Conservation (phyloP, 1,140 invertebrate species). For the Coenobita brevimanus region DNA sequence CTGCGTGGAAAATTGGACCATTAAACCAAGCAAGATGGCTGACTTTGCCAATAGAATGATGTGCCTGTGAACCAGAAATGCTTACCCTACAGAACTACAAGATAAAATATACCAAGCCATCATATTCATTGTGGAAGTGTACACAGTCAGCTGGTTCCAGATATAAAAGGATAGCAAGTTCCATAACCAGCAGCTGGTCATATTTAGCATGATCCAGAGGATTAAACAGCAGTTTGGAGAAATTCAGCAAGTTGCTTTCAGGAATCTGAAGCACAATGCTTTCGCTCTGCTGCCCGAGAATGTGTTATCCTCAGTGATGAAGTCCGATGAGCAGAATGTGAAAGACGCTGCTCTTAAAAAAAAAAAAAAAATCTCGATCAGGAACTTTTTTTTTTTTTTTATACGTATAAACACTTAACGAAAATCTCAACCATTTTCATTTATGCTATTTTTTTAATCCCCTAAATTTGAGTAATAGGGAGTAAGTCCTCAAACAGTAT, state of each 20-base stretch:
- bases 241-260: background rate
- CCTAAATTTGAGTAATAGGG: too few species aligned
- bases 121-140: slow-evolving; percentile 1
- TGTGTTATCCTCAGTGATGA: background rate
- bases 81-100: background rate
- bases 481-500: too few species aligned
- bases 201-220: background rate
- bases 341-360: background rate
- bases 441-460: too few species aligned
- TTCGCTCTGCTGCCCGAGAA: background rate
- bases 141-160: too few species aligned
- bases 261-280: too few species aligned
- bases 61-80: background rate
- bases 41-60: too few species aligned
- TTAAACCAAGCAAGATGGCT: background rate
- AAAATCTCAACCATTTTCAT: too few species aligned
- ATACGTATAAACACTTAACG: too few species aligned
- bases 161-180: background rate
- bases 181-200: background rate
- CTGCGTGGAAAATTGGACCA: background rate
- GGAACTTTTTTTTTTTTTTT: too few species aligned
- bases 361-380: background rate
- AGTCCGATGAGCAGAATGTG: background rate
- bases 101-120: background rate
- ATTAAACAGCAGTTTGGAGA: too few species aligned